These are phyloP conservation scores for Philantomba maxwellii DNA, from an alignment of 2,113 vertebrate genomes.

Conservation along the genomic window DNA sequence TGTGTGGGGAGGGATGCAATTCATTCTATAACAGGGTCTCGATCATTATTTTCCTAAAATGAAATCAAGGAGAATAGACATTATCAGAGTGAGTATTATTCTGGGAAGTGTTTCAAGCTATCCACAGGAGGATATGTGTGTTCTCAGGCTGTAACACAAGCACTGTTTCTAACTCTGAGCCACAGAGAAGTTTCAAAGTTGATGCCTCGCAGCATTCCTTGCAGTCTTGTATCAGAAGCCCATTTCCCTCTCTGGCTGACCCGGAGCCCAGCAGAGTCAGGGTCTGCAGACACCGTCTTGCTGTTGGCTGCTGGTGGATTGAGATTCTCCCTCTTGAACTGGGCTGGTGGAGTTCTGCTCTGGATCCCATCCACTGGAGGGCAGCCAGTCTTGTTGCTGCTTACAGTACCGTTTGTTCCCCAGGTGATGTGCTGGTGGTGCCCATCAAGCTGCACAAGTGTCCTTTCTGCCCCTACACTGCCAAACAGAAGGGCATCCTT, in stretches of 20 bases:
- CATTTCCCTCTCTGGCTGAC: not conserved
- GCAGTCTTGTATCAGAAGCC: not conserved
- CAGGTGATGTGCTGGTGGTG: slow-evolving; percentile 92
- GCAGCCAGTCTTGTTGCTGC: not conserved
- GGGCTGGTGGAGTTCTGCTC: not conserved
- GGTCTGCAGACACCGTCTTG: not conserved
- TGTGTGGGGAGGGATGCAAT: not conserved
- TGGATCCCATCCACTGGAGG: accelerated
- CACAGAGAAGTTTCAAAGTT: not conserved
- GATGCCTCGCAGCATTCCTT: not conserved
- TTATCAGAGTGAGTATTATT: not conserved
- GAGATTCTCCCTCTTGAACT: not conserved
- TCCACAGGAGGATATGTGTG: not conserved
- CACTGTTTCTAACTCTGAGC: not conserved
- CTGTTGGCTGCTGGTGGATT: no score
- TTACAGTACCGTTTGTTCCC: not conserved
- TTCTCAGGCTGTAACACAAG: not conserved
- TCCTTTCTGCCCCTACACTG: slow-evolving; percentile 96
- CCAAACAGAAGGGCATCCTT: slow-evolving; percentile 97
- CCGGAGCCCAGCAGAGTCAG: not conserved
- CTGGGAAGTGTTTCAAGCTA: not conserved
- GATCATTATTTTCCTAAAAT: not conserved
- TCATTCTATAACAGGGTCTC: not conserved
- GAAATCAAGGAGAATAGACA: not conserved
- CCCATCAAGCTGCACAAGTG: slow-evolving; percentile 97